Evolutionary conservation across 2,888 invertebrate genomes (phyloP).

Genomic region (Drosophila nigricruria): DNA sequence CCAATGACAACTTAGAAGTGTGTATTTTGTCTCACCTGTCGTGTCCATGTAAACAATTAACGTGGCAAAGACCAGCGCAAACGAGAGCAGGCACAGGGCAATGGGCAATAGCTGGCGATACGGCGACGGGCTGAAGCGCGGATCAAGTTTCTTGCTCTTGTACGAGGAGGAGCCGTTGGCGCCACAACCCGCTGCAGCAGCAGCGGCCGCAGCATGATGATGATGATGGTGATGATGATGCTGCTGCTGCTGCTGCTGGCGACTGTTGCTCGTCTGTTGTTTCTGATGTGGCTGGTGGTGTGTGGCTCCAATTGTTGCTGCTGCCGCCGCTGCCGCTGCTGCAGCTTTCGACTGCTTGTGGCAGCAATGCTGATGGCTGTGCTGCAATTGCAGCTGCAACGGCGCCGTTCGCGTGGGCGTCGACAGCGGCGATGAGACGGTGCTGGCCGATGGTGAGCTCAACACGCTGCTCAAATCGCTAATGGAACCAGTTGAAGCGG

Average conservation of each 20-base stretch:
- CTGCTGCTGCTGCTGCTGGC: constrained; percentile 62
- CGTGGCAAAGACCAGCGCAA: constrained; percentile 92
- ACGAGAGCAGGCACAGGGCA: constrained; percentile 91
- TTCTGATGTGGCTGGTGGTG: constrained; percentile 59
- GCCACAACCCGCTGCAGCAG: constrained; percentile 43
- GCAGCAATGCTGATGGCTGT: constrained; percentile 77
- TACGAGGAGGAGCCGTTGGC: constrained; percentile 64
- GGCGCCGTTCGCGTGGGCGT: constrained; percentile 82
- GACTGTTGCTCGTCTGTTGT: constrained; percentile 49
- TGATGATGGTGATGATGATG: constrained; percentile 60
- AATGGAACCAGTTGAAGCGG: constrained; percentile 57
- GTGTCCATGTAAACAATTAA: constrained; percentile 93
- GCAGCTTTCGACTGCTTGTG: constrained; percentile 68
- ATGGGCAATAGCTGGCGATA: constrained; percentile 88
- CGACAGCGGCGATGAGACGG: constrained; percentile 81
- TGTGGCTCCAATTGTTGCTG: constrained; percentile 60
- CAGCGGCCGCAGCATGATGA: constrained; percentile 47
- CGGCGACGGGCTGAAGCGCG: constrained; percentile 83
- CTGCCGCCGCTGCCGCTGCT: constrained; percentile 31
- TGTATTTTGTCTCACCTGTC: constrained; percentile 87
- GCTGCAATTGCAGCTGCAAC: constrained; percentile 68
- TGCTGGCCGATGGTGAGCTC: constrained; percentile 83
- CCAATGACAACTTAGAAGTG: constrained; percentile 1
- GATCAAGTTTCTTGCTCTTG: constrained; percentile 85
- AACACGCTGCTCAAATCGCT: constrained; percentile 82